phyloP scores from a whole-genome alignment of 2,113 vertebrate species.

The Drymodes brunneopygia region DNA sequence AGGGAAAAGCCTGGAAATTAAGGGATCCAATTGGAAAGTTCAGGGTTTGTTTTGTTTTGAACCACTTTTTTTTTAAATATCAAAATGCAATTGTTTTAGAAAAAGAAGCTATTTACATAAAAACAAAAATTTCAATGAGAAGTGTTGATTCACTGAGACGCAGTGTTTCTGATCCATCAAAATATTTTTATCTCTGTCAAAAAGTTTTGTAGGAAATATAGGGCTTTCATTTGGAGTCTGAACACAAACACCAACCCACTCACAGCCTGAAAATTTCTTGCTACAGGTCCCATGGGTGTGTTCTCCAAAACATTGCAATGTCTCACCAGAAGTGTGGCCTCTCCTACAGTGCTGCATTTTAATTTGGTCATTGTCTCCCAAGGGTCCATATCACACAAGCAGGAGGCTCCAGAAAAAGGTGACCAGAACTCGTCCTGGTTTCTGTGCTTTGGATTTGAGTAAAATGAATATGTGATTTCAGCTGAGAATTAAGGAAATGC shows the following conservation, averaged over 20 bases:
- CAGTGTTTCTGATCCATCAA: background rate
- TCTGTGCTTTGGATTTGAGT: background rate
- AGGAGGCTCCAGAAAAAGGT: background rate
- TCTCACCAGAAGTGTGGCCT: background rate
- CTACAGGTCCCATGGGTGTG: background rate
- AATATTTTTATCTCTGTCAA: conserved; percentile 23
- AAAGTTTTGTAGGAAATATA: background rate
- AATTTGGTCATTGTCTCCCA: background rate
- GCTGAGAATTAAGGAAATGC: background rate
- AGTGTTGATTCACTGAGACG: background rate
- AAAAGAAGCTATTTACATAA: background rate
- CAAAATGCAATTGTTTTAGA: background rate
- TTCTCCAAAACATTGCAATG: background rate
- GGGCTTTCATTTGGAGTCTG: conserved; percentile 1
- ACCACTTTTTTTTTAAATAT: background rate
- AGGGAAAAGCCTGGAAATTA: background rate
- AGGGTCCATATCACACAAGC: background rate
- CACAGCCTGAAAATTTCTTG: background rate
- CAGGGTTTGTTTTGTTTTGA: background rate
- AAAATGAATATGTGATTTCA: background rate
- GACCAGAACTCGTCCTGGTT: background rate
- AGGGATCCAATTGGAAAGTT: background rate
- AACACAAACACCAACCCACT: conserved; percentile 2
- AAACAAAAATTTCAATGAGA: background rate
- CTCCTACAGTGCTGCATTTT: background rate